Conservation (phyloP, 2,888 invertebrate species). For the Carabus problematicus region DNA sequence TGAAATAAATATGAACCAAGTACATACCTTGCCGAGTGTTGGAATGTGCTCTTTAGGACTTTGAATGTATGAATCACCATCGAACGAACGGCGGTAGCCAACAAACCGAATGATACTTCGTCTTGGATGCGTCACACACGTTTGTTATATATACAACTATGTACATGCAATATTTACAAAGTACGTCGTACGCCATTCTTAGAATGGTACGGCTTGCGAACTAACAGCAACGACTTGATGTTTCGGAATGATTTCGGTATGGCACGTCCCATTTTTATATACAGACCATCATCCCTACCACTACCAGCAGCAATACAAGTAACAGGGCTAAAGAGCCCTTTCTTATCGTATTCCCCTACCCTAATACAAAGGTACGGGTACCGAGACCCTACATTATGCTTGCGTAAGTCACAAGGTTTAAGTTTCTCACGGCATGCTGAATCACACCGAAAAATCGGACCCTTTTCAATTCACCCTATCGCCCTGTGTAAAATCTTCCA, state of each 20-base stretch:
- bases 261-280: constrained; percentile 32
- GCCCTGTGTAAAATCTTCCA: constrained; percentile 29
- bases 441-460: constrained; percentile 4
- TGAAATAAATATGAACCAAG: background rate
- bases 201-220: constrained; percentile 16
- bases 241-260: constrained; percentile 34
- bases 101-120: background rate
- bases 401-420: constrained; percentile 10
- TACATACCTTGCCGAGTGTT: constrained; percentile 12
- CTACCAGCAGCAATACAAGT: background rate
- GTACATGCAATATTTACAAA: constrained; percentile 38
- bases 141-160: constrained; percentile 15
- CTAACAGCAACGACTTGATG: constrained; percentile 27
- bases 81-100: constrained; percentile 3
- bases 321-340: background rate
- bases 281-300: constrained; percentile 30
- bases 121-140: constrained; percentile 12
- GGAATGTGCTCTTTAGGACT: constrained; percentile 1
- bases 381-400: background rate
- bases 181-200: constrained; percentile 7
- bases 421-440: constrained; percentile 15
- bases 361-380: background rate
- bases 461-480: constrained; percentile 21
- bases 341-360: background rate
- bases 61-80: background rate